These are phyloP conservation scores for Haliclona indistincta DNA, from an alignment of 37 sponge, comb jelly and placozoan species.

Conservation along the genomic window DNA sequence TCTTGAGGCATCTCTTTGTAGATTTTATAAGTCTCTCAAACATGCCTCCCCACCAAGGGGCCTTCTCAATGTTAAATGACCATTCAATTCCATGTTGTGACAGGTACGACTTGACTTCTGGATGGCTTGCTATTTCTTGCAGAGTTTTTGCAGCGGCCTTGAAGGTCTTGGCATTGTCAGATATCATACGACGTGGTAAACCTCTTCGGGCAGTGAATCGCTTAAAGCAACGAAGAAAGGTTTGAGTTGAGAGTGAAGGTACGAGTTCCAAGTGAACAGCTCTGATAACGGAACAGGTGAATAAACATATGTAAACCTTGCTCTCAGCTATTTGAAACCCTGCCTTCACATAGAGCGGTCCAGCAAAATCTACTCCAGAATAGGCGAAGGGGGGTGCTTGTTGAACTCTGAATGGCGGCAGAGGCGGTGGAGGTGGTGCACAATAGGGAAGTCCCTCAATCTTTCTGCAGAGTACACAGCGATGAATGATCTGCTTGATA, in stretches of 20 bases:
- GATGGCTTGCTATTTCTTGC: no score
- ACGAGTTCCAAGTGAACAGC: constrained; percentile 41
- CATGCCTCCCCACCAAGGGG: constrained; percentile 23
- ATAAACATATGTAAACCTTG: constrained; percentile 41
- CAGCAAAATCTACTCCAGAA: constrained; percentile 31
- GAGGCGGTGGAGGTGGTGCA: constrained; percentile 28
- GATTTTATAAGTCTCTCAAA: no score
- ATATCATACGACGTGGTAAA: background rate
- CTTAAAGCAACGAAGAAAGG: constrained; percentile 7
- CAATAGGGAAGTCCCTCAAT: constrained; percentile 8
- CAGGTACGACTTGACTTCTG: no score
- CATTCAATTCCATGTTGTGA: no score
- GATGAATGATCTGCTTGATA: constrained; percentile 1
- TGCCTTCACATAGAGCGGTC: constrained; percentile 24
- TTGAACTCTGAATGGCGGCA: constrained; percentile 18
- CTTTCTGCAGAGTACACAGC: constrained; percentile 25
- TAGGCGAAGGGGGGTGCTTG: constrained; percentile 30
- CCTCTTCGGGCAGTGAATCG: constrained; percentile 12
- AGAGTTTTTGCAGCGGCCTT: no score
- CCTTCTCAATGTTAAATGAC: no score
- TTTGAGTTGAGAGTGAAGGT: background rate
- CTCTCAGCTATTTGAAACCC: no score
- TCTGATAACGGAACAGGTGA: constrained; percentile 42
- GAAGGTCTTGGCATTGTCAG: no score
- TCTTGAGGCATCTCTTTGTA: no score